Conservation (phyloP, 2,888 invertebrate genomes). For the Unio pictorum region DNA sequence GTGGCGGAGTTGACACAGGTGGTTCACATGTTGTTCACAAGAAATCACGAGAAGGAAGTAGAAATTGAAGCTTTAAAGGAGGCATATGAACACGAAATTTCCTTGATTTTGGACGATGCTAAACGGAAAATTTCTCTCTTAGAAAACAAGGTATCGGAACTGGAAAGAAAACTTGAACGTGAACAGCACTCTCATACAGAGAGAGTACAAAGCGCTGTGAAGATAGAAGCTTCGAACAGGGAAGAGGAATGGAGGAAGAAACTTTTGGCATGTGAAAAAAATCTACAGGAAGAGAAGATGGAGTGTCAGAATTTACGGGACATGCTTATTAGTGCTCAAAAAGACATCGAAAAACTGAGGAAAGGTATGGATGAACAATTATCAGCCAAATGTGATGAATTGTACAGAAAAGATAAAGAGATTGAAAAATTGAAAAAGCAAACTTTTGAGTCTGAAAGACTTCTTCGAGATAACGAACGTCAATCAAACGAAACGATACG, state of each 20-base stretch:
- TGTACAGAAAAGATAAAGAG: conserved; percentile 50
- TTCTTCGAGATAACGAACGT: conserved; percentile 47
- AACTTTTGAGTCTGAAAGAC: conserved; percentile 47
- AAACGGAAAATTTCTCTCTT: conserved; percentile 40
- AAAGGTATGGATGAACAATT: conserved; percentile 50
- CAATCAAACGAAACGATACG: conserved; percentile 42
- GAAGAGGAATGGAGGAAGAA: conserved; percentile 56
- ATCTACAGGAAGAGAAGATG: conserved; percentile 56
- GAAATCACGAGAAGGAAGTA: conserved; percentile 70
- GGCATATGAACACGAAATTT: conserved; percentile 66
- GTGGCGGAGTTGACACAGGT: conserved; percentile 70
- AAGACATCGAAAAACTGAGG: conserved; percentile 64
- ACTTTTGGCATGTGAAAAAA: conserved; percentile 46
- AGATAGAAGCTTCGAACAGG: conserved; percentile 32
- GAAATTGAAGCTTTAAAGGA: conserved; percentile 66
- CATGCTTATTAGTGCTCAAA: conserved; percentile 62
- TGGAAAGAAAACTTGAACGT: conserved; percentile 42
- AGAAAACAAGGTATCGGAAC: conserved; percentile 40
- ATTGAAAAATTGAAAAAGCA: conserved; percentile 47
- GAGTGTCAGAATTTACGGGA: conserved; percentile 64
- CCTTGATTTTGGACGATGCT: conserved; percentile 59
- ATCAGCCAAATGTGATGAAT: conserved; percentile 52
- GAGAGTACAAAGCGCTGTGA: conserved; percentile 31
- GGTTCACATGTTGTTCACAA: conserved; percentile 69
- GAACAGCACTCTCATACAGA: conserved; percentile 36